Conservation (phyloP, 92 coral and sea anemone genomes). For the Porites divaricata region DNA sequence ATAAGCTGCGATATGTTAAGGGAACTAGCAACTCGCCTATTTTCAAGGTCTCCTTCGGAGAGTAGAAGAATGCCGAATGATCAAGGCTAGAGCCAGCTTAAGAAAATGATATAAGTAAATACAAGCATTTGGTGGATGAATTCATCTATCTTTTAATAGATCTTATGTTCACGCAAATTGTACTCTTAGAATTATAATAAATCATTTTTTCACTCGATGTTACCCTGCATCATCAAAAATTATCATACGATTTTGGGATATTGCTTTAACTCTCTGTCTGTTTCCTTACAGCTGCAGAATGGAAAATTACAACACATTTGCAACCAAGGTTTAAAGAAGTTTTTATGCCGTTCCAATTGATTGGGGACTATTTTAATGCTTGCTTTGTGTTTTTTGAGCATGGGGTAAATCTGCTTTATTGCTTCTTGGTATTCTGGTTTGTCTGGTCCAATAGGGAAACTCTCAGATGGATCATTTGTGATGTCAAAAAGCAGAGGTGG, state of each 20-base stretch:
- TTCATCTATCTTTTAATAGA: no score
- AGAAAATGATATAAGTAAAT: no score
- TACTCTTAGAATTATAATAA: no score
- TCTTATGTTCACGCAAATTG: no score
- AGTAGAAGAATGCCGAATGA: no score
- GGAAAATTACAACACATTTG: slow-evolving; percentile 90
- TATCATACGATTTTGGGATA: slow-evolving; percentile 2
- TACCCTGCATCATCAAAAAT: no score
- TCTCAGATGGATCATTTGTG: slow-evolving; percentile 79
- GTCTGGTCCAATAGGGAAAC: slow-evolving; percentile 50
- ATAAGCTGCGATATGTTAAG: no score
- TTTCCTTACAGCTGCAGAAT: slow-evolving; percentile 77
- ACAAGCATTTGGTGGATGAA: no score
- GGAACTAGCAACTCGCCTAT: no score
- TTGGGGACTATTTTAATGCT: slow-evolving; percentile 67
- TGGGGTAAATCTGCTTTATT: slow-evolving; percentile 51
- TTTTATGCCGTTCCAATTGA: slow-evolving; percentile 54
- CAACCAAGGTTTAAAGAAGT: slow-evolving; percentile 40
- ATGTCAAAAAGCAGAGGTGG: slow-evolving; percentile 82
- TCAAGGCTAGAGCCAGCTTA: no score
- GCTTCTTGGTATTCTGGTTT: slow-evolving; percentile 43
- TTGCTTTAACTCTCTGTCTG: slow-evolving; percentile 31
- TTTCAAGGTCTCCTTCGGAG: no score
- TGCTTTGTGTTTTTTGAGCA: slow-evolving; percentile 56
- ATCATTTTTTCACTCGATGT: no score